phyloP scores from a whole-genome alignment of 92 coral and sea anemone genomes.

The Epizoanthus ramosus region DNA sequence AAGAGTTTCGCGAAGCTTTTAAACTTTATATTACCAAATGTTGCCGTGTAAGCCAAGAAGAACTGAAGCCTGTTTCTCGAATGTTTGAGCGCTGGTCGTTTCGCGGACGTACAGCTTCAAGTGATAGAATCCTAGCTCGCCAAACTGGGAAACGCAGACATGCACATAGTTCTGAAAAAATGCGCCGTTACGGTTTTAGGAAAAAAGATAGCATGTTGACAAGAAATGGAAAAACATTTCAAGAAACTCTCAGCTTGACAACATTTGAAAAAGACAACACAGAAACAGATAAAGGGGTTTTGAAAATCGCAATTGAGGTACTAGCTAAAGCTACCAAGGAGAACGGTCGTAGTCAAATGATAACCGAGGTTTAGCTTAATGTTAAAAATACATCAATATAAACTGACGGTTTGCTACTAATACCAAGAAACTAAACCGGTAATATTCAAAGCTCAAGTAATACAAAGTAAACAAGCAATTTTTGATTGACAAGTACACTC shows the following conservation, averaged over 20 bases:
- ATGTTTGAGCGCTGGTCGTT: constrained; percentile 85
- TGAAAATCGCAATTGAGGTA: background rate
- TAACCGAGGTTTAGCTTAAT: constrained; percentile 6
- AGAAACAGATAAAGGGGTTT: background rate
- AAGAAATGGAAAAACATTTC: background rate
- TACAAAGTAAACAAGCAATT: no score
- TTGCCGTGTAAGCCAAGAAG: constrained; percentile 83
- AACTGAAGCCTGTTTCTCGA: constrained; percentile 66
- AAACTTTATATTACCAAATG: constrained; percentile 86
- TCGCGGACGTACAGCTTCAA: constrained; percentile 70
- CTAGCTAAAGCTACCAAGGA: background rate
- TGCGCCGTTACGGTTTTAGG: background rate
- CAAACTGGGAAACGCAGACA: constrained; percentile 32
- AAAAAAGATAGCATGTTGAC: constrained; percentile 2
- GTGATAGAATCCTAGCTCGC: constrained; percentile 56
- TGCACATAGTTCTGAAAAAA: background rate
- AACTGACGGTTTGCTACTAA: no score
- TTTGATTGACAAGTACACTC: no score
- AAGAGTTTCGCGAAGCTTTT: constrained; percentile 85
- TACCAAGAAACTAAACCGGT: no score
- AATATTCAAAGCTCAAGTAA: no score
- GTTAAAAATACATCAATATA: no score
- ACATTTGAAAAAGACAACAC: background rate
- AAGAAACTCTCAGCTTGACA: background rate
- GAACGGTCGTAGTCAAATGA: background rate